Base-by-base conservation (phyloP, 2,797 vertebrate species). In the Neomorphus geoffroyi region DNA sequence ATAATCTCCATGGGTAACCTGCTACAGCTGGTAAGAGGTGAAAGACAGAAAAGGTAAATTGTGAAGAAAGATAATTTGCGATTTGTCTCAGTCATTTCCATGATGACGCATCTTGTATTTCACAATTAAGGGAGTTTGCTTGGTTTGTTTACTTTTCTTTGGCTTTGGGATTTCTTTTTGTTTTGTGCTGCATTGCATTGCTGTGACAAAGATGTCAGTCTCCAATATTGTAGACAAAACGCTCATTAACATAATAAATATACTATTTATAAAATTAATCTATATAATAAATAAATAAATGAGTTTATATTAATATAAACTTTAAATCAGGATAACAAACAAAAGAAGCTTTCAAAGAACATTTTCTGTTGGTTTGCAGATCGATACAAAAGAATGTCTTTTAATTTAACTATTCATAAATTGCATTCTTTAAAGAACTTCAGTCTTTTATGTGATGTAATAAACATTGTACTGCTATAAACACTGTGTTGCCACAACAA, bases 331-430 rank as follows among this genome's bases (percentile, higher is more conserved):
- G 3, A 24, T n/a, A 69, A 75, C 8, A 77, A 90, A 74, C 2
- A 48, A 65, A 43, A 3, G 11, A 65, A 35, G 21, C 5, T 82
- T 82, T 72, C 48, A 60, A 48, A 87, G 11, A 15, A 50, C 9
- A 61, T 9, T 60, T 16, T 26, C 28, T 30, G 13, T 22, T 74
- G 78, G 7, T 10, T 53, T 83, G 16, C 6, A 88, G 10, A 57
- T 64, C 18, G 78, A 24, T 56, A 7, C 2, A 73, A 72, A 69
- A 58, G 1, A 39, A 67, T 14, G 11, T 24, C 27, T 74, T 85
- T 35, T 28, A 72, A 88, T 82, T 90, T 80, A 81, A 90, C 41
- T 12, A 54, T 56, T 90, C 79, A 33, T 92, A 94, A 96, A 82
- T 81, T 81, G 3, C 30, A 48, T 3, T 14, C 80, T 33, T 93